Evolutionary conservation across 2,888 invertebrate species (phyloP).

Genomic region (Drosophila neoperkinsi): DNA sequence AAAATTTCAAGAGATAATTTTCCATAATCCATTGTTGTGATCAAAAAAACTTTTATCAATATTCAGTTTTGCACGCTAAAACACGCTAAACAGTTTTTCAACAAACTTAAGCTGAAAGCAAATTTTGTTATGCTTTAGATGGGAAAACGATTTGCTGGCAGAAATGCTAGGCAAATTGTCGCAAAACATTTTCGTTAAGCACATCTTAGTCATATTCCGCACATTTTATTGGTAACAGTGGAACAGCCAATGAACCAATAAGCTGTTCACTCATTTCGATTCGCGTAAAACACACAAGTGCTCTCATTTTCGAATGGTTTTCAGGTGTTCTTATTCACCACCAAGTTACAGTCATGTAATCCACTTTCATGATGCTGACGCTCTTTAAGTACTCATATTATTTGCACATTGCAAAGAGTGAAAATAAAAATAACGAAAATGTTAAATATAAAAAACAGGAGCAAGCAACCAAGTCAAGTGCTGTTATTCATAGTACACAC

Average conservation of each 20-base stretch:
- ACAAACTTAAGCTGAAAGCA: background rate
- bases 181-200: background rate
- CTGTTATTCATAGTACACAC: slow-evolving; percentile 71
- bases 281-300: background rate
- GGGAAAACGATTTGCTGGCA: background rate
- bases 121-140: background rate
- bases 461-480: slow-evolving; percentile 72
- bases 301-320: slow-evolving; percentile 17
- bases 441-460: slow-evolving; percentile 24
- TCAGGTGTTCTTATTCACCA: slow-evolving; percentile 21
- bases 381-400: slow-evolving; percentile 70
- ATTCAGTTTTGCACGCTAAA: background rate
- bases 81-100: background rate
- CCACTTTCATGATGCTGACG: slow-evolving; percentile 27
- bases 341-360: slow-evolving; percentile 13
- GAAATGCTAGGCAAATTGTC: background rate
- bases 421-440: slow-evolving; percentile 24
- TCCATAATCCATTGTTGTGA: background rate
- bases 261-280: background rate
- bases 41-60: background rate
- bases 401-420: slow-evolving; percentile 59
- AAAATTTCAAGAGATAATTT: background rate
- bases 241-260: slow-evolving; percentile 1
- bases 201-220: background rate
- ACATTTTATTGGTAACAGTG: background rate